A percentile compares a stretch with the other conserved stretches of the same genome.
These are phyloP conservation scores for Pyrrhosoma nymphula DNA, from an alignment of 2,888 invertebrate genomes.

Conservation along the genomic window DNA sequence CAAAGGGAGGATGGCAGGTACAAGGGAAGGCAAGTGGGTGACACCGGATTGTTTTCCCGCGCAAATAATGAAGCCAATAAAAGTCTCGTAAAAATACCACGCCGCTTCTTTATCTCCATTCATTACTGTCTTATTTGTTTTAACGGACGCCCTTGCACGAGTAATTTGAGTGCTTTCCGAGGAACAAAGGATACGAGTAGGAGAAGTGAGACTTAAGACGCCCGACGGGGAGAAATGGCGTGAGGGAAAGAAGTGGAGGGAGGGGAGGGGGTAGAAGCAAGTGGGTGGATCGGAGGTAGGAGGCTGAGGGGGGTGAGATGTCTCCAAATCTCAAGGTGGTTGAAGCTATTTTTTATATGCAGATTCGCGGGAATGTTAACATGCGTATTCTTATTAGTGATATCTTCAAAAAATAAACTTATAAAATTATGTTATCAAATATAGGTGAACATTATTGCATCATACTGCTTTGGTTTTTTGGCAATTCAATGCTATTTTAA, in stretches of 20 bases:
- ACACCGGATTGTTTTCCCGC: conserved; percentile 44
- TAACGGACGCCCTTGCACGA: conserved; percentile 47
- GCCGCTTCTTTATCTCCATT: conserved; percentile 36
- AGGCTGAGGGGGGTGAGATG: background rate
- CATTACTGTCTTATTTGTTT: conserved; percentile 54
- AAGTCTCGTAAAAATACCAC: conserved; percentile 55
- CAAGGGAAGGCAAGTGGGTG: background rate
- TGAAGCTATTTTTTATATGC: no score
- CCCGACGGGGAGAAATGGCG: background rate
- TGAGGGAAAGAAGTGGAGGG: background rate
- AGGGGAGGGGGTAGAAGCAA: no score
- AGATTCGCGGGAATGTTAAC: no score
- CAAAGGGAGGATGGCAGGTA: no score
- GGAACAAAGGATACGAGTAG: background rate
- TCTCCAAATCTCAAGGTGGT: no score
- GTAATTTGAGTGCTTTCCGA: conserved; percentile 32
- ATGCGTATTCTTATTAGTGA: no score
- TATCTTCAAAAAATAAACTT: no score
- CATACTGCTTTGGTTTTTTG: no score
- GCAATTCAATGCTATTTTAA: no score
- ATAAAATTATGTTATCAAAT: no score
- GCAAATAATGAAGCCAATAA: conserved; percentile 58
- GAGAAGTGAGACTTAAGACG: background rate
- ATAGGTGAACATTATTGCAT: no score
- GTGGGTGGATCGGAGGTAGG: background rate